A percentile compares a stretch with the other conserved stretches of the same genome.
Conservation (phyloP, 2,113 vertebrate species). For the Furnarius figulus region DNA sequence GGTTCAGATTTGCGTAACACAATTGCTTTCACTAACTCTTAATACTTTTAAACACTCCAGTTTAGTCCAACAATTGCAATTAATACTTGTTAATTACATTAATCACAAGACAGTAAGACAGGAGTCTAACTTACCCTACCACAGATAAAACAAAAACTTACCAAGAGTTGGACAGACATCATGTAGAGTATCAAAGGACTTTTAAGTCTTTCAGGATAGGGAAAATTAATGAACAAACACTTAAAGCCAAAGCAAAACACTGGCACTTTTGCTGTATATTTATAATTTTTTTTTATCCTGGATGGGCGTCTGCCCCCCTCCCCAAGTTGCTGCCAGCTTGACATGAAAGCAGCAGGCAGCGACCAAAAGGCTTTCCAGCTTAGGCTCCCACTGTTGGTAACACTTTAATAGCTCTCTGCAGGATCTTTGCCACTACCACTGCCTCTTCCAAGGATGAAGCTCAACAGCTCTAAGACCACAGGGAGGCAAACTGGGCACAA, state of each 20-base stretch:
- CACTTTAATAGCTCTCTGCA: constrained; percentile 64
- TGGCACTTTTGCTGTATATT: background rate
- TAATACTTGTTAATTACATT: background rate
- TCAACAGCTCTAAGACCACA: constrained; percentile 55
- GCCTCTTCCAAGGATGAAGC: constrained; percentile 57
- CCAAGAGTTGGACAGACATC: background rate
- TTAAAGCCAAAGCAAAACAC: background rate
- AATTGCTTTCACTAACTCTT: background rate
- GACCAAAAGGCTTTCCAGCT: constrained; percentile 29
- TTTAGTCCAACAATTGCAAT: background rate
- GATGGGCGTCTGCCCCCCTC: background rate
- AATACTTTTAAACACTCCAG: background rate
- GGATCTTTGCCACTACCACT: constrained; percentile 59
- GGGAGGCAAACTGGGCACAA: constrained; percentile 56
- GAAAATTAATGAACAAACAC: background rate
- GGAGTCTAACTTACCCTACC: background rate
- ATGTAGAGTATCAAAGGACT: background rate
- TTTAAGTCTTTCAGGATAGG: background rate
- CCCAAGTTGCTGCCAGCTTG: background rate
- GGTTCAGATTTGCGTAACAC: background rate
- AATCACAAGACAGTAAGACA: background rate
- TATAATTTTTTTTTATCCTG: background rate
- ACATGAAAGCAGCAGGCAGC: constrained; percentile 13
- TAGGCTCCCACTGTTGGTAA: constrained; percentile 23
- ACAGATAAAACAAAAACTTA: background rate